Evolutionary conservation across 2,113 vertebrate species (phyloP), one percentile per base, ranked within the genome.

Genomic region (Apteryx owenii): DNA sequence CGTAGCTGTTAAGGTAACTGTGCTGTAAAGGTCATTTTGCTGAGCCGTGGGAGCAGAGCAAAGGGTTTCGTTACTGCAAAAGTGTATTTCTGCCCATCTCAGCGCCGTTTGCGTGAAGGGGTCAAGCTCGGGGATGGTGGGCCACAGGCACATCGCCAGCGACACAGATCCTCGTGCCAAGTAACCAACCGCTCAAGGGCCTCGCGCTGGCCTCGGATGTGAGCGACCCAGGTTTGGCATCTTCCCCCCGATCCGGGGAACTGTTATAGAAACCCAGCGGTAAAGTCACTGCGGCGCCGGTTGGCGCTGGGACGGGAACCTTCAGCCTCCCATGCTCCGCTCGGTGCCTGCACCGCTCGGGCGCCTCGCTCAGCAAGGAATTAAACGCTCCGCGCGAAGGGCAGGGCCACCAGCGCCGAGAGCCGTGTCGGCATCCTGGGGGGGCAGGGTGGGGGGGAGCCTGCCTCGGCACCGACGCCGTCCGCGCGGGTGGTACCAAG

Each of bases 161-260:
- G 3, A 69, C 89, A n/a, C 2, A 22, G 1, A 23, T 87, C 60
- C 38, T 42, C 12, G 36, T 58, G 28, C 8, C 40, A 18, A 18
- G 56, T 5, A 58, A 29, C 25, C 56, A 17, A 29, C 25, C 56
- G 9, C 9, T 8, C 10, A 10, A 31, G 25, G 21, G 33, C 51
- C 36, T 38, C 76, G 23, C 26, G 8, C 13, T n/a, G 60, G 22
- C 2, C 1, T 31, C 21, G 28, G n/a, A 19, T 64, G 17, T 23
- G 9, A 54, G 18, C 68, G 23, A 71, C 17, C 0, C 0, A 71
- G 18, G 26, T 50, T 60, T 29, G 26, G 8, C 1, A 1, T 53
- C 16, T 58, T 82, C 33, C 36, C 68, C 68, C 53, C n/a, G 19
- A 21, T 80, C 23, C 29, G 40, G 18, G 38, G 64, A 17, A 29